Evolutionary conservation across 2,797 vertebrate species (phyloP), one percentile per base, ranked within the genome.

Genomic region (Phoeniculus purpureus): DNA sequence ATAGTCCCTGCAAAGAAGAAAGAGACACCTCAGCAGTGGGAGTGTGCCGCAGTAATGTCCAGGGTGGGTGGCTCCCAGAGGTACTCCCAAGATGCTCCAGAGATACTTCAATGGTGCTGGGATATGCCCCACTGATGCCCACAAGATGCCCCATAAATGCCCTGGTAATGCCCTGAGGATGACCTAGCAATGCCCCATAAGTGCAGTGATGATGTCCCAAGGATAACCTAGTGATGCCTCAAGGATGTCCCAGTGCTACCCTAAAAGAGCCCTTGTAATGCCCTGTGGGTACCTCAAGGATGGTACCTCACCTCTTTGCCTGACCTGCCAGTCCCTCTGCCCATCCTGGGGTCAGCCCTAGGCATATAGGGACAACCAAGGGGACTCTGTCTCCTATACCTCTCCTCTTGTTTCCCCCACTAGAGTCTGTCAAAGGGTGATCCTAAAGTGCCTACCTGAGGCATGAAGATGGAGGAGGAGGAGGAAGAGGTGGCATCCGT

Each of bases 1-100:
- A 40, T 81, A 66, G 52, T 55, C 54, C 91, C 96, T 96, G 87
- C 32, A 95, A 94, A 87, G 51, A 81, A 27, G 3, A 71, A 7
- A 80, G 5, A 12, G 61, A 93, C 76, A 94, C 56, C 4, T 3
- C 10, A 77, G 29, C 10, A 16, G 75, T 70, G 37, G 2, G 1
- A 19, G 10, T 21, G 16, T 72, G 22, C 15, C 64, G 50, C 15
- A 4, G 45, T 19, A 71, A 10, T 55, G 47, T 8, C 48, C 29
- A 43, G 43, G 43, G 43, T 48, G 16, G 52, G n/a, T 19, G 62
- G 59, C 29, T 6, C n/a, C 15, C 40, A 12, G 29, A 45, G 22
- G 15, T 27, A 27, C 6, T 27, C 29, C 54, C 61, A 8, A 45
- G 22, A 59, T 60, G 34, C 7, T 27, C 18, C 32, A 12, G 29